These are phyloP conservation scores for Condylura cristata DNA, from an alignment of 2,113 vertebrate genomes.

Conservation along the genomic window DNA sequence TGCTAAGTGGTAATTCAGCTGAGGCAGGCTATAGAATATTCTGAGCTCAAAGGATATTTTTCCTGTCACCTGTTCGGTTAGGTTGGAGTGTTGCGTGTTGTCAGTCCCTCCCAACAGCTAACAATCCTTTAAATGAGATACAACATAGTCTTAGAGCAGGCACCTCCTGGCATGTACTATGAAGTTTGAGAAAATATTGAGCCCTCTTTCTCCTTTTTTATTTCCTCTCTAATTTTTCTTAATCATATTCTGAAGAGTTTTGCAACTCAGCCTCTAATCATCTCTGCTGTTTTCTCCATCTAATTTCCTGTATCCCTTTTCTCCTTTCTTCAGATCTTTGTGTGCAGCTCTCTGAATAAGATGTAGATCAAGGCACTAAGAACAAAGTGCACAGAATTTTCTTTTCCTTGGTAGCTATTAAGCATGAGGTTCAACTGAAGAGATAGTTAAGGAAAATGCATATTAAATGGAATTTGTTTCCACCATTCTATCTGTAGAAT, in stretches of 20 bases:
- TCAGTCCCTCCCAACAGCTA: background rate
- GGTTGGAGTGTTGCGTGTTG: background rate
- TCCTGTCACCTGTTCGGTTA: background rate
- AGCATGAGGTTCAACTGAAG: background rate
- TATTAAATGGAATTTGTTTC: background rate
- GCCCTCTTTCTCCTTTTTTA: background rate
- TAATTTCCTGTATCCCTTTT: background rate
- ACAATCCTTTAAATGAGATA: slow-evolving; percentile 9
- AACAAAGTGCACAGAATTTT: background rate
- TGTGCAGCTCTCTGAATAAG: background rate
- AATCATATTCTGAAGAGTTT: slow-evolving; percentile 9
- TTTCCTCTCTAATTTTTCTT: background rate
- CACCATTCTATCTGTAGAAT: background rate
- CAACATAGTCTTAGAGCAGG: background rate
- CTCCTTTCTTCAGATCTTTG: background rate
- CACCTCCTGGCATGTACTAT: background rate
- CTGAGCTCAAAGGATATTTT: background rate
- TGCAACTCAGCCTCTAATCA: background rate
- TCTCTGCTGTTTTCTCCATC: background rate
- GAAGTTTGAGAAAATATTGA: slow-evolving; percentile 25
- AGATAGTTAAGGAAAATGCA: background rate
- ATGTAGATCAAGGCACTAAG: background rate
- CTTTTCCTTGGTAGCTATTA: background rate
- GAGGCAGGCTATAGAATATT: background rate
- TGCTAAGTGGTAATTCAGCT: background rate